A percentile compares a stretch with the other conserved stretches of the same genome.
Evolutionary conservation across 2,113 vertebrate genomes (phyloP).

Genomic region (Machaerirhynchus nigripectus): DNA sequence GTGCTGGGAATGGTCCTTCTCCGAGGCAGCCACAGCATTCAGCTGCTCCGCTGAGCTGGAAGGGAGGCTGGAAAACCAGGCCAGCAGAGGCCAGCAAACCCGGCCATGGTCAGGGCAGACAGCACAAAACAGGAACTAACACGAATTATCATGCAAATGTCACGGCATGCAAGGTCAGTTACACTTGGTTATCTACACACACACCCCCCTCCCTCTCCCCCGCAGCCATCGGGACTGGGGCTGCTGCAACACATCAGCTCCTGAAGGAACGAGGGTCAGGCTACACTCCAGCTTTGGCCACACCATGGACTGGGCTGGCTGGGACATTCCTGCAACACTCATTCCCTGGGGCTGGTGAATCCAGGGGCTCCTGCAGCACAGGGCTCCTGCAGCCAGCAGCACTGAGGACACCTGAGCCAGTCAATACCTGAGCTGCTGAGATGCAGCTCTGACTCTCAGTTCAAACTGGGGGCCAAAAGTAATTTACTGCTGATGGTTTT

Average conservation of each 20-base stretch:
- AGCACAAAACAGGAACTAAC: not conserved
- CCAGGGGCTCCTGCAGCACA: not conserved
- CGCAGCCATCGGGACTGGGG: not conserved
- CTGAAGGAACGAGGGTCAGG: not conserved
- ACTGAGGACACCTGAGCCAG: not conserved
- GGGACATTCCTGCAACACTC: not conserved
- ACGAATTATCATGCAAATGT: not conserved
- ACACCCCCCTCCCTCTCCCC: not conserved
- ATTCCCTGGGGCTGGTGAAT: not conserved
- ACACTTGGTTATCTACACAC: not conserved
- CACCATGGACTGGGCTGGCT: not conserved
- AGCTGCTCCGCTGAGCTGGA: not conserved
- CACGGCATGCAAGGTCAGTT: slow-evolving; percentile 49
- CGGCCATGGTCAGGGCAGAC: not conserved
- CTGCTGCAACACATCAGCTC: not conserved
- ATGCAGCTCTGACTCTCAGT: not conserved
- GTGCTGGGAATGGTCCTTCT: not conserved
- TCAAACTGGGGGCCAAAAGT: not conserved
- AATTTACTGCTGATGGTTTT: not conserved
- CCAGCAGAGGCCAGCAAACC: not conserved
- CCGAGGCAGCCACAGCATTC: not conserved
- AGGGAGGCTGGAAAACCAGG: not conserved
- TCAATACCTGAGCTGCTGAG: not conserved
- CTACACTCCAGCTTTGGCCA: not conserved
- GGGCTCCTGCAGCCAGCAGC: not conserved